Percentiles rank a stretch among this genome's conserved stretches.
Conservation (phyloP, 2,888 invertebrate species). For the Nephrotoma guestfalica region DNA sequence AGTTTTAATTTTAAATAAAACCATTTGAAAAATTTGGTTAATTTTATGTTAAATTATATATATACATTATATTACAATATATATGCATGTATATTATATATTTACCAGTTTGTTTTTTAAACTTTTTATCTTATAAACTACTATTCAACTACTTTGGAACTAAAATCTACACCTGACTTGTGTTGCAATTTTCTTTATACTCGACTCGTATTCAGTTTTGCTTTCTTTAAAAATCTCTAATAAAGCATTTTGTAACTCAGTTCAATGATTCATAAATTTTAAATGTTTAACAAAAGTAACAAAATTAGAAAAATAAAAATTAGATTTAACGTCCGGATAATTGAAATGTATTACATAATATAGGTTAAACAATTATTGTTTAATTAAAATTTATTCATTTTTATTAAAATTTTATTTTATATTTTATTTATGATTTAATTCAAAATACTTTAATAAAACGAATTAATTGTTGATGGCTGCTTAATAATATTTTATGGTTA, state of each 20-base stretch:
- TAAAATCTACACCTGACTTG: neutral
- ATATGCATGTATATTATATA: neutral
- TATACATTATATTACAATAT: neutral
- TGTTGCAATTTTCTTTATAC: neutral
- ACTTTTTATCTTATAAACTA: neutral
- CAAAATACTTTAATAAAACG: neutral
- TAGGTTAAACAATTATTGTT: neutral
- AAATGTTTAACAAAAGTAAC: neutral
- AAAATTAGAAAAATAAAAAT: neutral
- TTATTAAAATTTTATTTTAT: neutral
- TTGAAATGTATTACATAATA: neutral
- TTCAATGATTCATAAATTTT: neutral
- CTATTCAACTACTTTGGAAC: neutral
- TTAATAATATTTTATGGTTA: no score
- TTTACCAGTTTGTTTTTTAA: neutral
- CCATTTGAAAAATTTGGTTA: neutral
- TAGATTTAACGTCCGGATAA: neutral
- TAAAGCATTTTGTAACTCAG: neutral
- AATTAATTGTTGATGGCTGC: neutral
- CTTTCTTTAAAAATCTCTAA: neutral
- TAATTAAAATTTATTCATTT: neutral
- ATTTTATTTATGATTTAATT: neutral
- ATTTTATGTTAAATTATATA: no score
- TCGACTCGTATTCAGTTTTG: neutral
- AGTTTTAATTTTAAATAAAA: neutral